Conservation (phyloP, 2,113 vertebrate species). For the Mesocricetus auratus region DNA sequence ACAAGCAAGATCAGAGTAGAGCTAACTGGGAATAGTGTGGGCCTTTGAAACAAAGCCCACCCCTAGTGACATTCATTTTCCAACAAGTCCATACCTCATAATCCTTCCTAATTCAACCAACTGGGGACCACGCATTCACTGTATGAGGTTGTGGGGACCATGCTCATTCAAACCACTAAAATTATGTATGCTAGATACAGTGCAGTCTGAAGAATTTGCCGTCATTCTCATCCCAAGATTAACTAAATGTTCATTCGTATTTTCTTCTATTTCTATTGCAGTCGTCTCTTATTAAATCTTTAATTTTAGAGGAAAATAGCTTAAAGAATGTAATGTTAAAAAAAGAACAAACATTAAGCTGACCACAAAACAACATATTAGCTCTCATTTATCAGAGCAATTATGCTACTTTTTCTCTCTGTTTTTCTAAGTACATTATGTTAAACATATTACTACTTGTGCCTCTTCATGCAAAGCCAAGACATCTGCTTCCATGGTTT, state of each 20-base stretch:
- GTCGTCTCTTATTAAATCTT: not conserved
- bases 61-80: not conserved
- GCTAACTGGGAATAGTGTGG: not conserved
- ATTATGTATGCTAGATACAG: not conserved
- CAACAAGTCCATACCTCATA: not conserved
- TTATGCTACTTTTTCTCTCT: slow-evolving; percentile 17
- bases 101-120: not conserved
- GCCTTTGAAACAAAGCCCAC: not conserved
- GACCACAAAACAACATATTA: slow-evolving; percentile 44
- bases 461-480: not conserved
- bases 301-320: not conserved
- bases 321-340: not conserved
- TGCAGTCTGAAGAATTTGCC: not conserved
- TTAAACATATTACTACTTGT: not conserved
- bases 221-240: not conserved
- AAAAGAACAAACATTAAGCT: not conserved
- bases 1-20: not conserved
- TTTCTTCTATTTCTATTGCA: slow-evolving; percentile 16
- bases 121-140: not conserved
- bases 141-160: not conserved
- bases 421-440: not conserved
- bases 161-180: not conserved
- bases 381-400: slow-evolving; percentile 4
- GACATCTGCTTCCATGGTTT: not conserved
- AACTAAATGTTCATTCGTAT: not conserved